Percentiles rank a stretch among this genome's conserved stretches.
phyloP scores from a whole-genome alignment of 2,888 invertebrate species.

The Ptychoptera contaminata region DNA sequence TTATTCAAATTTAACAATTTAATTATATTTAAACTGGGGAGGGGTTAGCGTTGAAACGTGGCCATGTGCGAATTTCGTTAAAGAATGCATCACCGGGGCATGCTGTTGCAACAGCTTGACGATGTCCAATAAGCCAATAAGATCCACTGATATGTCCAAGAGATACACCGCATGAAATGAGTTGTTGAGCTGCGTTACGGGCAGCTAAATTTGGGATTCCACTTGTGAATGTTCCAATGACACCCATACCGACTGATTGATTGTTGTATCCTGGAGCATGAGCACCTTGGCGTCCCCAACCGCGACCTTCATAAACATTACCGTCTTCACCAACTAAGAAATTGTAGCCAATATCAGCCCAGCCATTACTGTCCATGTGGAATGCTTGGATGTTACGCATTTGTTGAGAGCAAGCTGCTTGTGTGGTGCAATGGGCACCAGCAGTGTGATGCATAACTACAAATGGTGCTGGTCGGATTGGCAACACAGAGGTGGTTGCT shows the following conservation, averaged over 20 bases:
- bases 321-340: constrained; percentile 62
- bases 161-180: constrained; percentile 45
- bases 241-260: constrained; percentile 50
- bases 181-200: constrained; percentile 36
- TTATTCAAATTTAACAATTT: constrained; percentile 1
- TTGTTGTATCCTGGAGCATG: constrained; percentile 53
- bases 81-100: constrained; percentile 50
- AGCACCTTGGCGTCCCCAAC: constrained; percentile 52
- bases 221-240: constrained; percentile 33
- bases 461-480: constrained; percentile 39
- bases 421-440: constrained; percentile 36
- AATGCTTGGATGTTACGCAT: constrained; percentile 51
- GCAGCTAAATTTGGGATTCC: constrained; percentile 41
- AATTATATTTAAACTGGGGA: too few species aligned
- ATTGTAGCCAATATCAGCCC: constrained; percentile 57
- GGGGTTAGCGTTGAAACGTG: constrained; percentile 11
- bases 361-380: constrained; percentile 40
- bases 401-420: constrained; percentile 34
- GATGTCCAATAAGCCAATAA: constrained; percentile 49
- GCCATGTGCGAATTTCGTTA: constrained; percentile 45
- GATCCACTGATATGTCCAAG: constrained; percentile 40
- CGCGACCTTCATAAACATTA: constrained; percentile 50
- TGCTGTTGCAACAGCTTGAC: constrained; percentile 43
- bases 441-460: constrained; percentile 56
- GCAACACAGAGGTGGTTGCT: constrained; percentile 31